Evolutionary conservation across 2,797 vertebrate genomes (phyloP), one percentile per base, ranked within the genome.

Genomic region (Chromobotia macracanthus): DNA sequence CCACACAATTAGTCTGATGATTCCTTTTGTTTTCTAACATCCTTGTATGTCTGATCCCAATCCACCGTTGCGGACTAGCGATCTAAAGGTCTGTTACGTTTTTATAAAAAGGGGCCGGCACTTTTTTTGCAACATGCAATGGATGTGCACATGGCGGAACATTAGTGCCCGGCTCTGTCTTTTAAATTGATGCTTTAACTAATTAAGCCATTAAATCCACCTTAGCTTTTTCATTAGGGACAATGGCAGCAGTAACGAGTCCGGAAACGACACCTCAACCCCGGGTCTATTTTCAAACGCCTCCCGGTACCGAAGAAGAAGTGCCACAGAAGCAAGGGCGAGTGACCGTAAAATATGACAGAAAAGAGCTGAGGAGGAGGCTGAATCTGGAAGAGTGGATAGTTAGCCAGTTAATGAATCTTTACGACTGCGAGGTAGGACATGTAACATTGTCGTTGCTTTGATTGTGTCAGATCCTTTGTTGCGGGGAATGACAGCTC

Each of bases 331-430:
- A 95, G 80, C 94, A 94, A 84, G 94, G 95, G 18, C 95, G 95
- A 88, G 95, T 95, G 89, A 95, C 95, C 18, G 94, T 95, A 83
- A 95, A 95, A 92, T 95, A 95, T 82, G 95, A 95, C 85, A 92
- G 95, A 70, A 95, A 95, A 84, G 95, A 95, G 90, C 93, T 95
- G 86, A 90, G 95, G 46, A 95, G 94, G 88, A 87, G 95, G 82
- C 92, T 95, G 13, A 94, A 93, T 86, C 87, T 95, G 89, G 95
- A 95, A 86, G 95, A 95, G 88, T 95, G 95, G 94, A 95, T 95
- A 87, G 94, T 95, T 89, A 94, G 95, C 86, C 95, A 95, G 90
- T 92, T 95, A 83, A 94, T 94, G 76, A 92, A 90, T 90, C 93
- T 95, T 19, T 95, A 95, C 83, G 94, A 94, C 90, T 95, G 95